phyloP scores from a whole-genome alignment of 2,888 invertebrate species.

The Tinea trinotella region DNA sequence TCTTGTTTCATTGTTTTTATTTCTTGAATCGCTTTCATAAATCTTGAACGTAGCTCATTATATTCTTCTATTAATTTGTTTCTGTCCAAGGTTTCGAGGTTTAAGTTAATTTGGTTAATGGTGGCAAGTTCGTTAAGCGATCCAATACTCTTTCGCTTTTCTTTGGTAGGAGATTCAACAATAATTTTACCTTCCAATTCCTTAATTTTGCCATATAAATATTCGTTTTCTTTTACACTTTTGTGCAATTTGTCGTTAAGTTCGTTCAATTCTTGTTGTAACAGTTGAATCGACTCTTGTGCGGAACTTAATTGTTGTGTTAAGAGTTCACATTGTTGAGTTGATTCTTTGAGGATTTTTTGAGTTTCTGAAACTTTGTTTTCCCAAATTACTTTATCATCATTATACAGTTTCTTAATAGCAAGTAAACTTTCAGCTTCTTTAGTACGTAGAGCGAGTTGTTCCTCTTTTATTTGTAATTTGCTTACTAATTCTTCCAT shows the following conservation, averaged over 20 bases:
- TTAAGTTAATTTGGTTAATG: conserved; percentile 78
- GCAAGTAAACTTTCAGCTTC: conserved; percentile 78
- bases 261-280: conserved; percentile 78
- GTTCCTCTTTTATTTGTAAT: conserved; percentile 84
- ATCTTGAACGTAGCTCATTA: conserved; percentile 80
- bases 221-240: conserved; percentile 84
- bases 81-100: conserved; percentile 81
- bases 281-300: conserved; percentile 75
- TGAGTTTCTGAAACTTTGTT: conserved; percentile 77
- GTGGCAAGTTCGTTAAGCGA: conserved; percentile 87
- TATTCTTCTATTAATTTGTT: conserved; percentile 86
- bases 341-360: conserved; percentile 77
- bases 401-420: conserved; percentile 72
- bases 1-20: conserved; percentile 87
- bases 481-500: conserved; percentile 83
- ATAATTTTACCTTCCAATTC: conserved; percentile 77
- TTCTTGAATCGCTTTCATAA: conserved; percentile 87
- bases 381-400: conserved; percentile 79
- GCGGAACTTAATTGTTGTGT: conserved; percentile 77
- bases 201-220: conserved; percentile 78
- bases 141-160: conserved; percentile 79
- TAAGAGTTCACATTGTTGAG: conserved; percentile 75
- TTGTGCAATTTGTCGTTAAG: conserved; percentile 77
- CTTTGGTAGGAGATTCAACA: conserved; percentile 65
- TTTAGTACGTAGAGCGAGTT: conserved; percentile 78